These are phyloP conservation scores for Nesidiocoris tenuis DNA, from an alignment of 2,888 invertebrate species.

Conservation along the genomic window DNA sequence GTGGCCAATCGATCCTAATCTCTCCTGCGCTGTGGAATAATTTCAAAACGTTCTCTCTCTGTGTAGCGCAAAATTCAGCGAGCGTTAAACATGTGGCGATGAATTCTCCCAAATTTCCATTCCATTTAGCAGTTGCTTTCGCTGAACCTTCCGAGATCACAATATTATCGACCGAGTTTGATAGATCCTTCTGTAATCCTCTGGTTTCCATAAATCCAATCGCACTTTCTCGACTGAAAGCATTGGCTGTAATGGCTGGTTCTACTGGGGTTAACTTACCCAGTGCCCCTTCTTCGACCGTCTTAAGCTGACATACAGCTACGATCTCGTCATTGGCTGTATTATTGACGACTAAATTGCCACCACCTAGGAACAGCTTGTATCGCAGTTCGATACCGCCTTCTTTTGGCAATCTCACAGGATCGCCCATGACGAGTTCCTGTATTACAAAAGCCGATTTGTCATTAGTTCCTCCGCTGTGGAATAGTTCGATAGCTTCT, in stretches of 20 bases:
- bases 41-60: not conserved
- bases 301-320: not conserved
- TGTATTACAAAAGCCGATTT: not conserved
- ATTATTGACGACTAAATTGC: not conserved
- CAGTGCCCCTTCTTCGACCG: not conserved
- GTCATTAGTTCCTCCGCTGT: not conserved
- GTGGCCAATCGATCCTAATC: not conserved
- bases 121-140: not conserved
- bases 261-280: not conserved
- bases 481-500: not conserved
- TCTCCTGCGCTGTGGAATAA: conserved; percentile 2
- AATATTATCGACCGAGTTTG: not conserved
- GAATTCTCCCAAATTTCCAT: not conserved
- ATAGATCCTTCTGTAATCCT: not conserved
- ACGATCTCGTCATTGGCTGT: not conserved
- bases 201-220: not conserved
- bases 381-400: not conserved
- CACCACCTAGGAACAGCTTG: not conserved
- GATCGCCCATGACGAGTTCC: not conserved
- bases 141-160: not conserved
- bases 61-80: not conserved
- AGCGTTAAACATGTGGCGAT: not conserved
- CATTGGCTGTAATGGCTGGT: not conserved
- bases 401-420: not conserved
- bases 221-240: not conserved